These are phyloP conservation scores for Papilio polytes DNA, from an alignment of 1,140 invertebrate genomes.

Conservation along the genomic window DNA sequence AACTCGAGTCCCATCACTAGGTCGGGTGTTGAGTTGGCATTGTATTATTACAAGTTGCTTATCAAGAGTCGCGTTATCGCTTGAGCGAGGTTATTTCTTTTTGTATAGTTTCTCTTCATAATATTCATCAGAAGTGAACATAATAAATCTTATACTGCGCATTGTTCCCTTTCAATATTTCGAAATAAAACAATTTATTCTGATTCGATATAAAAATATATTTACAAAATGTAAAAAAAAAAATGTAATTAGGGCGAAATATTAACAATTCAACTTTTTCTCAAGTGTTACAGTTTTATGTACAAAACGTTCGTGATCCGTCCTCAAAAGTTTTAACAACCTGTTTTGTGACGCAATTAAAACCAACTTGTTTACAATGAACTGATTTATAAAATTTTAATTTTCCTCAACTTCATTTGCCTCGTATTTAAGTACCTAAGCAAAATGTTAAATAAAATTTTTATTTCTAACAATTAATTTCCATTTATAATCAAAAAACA, in stretches of 20 bases:
- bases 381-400: constrained; percentile 2
- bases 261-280: not conserved
- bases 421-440: not conserved
- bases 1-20: too few species aligned
- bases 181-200: constrained; percentile 17
- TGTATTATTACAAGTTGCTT: constrained; percentile 73
- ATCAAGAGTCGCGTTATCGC: constrained; percentile 72
- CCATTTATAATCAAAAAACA: not conserved
- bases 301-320: not conserved
- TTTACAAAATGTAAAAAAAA: not conserved
- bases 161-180: not conserved
- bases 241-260: not conserved
- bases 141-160: constrained; percentile 16
- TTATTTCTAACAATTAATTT: too few species aligned
- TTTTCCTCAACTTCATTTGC: not conserved
- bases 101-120: constrained; percentile 72
- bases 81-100: constrained; percentile 60
- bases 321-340: constrained; percentile 3
- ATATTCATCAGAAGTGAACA: constrained; percentile 42
- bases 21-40: constrained; percentile 78
- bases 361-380: constrained; percentile 21
- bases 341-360: constrained; percentile 15
- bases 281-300: not conserved
- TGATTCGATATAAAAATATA: not conserved
- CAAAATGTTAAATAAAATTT: not conserved